These are phyloP conservation scores for Platalea minor DNA, from an alignment of 2,797 vertebrate species.

Conservation along the genomic window DNA sequence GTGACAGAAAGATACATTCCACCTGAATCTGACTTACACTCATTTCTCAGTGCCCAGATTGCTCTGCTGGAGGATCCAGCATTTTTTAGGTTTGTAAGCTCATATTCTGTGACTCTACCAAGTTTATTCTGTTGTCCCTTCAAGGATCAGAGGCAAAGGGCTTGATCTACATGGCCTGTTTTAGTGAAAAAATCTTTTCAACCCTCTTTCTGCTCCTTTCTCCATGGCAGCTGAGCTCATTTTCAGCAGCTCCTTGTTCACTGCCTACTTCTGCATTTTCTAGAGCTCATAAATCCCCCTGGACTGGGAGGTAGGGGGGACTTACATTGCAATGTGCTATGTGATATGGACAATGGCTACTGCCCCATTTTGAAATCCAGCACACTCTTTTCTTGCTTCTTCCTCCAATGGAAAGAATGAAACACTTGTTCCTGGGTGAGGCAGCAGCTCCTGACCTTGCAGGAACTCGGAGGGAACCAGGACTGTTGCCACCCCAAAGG, in stretches of 20 bases:
- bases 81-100: neutral
- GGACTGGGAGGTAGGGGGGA: neutral
- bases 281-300: neutral
- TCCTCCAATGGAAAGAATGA: neutral
- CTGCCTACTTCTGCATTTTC: neutral
- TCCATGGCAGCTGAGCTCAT: neutral
- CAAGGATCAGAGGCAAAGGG: neutral
- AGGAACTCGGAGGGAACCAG: neutral
- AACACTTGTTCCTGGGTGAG: neutral
- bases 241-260: neutral
- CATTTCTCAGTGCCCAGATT: neutral
- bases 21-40: neutral
- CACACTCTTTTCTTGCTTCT: neutral
- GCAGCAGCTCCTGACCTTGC: neutral
- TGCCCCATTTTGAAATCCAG: neutral
- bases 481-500: neutral
- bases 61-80: neutral
- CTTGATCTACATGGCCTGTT: neutral
- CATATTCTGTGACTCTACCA: too few species aligned
- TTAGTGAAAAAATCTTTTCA: neutral
- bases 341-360: neutral
- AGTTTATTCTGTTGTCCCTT: neutral
- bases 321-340: neutral
- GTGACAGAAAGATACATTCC: neutral
- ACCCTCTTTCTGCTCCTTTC: neutral